Evolutionary conservation across 2,888 invertebrate species (phyloP).

Genomic region (Chalcis sispes): DNA sequence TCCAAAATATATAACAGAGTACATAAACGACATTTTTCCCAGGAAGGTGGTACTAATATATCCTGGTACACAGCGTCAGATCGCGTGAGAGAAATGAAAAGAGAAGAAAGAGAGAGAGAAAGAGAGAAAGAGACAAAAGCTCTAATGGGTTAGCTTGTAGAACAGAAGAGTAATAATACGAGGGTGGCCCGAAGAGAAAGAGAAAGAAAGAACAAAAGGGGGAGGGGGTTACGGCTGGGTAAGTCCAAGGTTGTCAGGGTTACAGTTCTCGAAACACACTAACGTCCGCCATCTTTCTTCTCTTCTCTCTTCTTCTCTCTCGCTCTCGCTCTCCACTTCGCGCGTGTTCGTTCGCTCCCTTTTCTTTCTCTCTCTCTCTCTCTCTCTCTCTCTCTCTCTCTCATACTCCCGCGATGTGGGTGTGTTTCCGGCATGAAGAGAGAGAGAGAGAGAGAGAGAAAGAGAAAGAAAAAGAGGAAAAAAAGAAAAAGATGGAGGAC

Average conservation of each 20-base stretch:
- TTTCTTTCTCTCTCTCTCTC: slow-evolving; percentile 36
- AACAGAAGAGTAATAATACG: too few species aligned
- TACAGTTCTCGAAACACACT: slow-evolving; percentile 75
- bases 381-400: slow-evolving; percentile 36
- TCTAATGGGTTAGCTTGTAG: too few species aligned
- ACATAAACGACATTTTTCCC: too few species aligned
- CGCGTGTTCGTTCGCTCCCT: slow-evolving; percentile 38
- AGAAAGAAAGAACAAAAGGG: neutral
- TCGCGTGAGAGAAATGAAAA: too few species aligned
- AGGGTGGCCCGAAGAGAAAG: neutral
- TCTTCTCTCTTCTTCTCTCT: slow-evolving; percentile 1
- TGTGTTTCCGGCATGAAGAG: slow-evolving; percentile 49
- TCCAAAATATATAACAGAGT: too few species aligned
- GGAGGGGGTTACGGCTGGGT: slow-evolving; percentile 63
- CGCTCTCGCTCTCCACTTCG: slow-evolving; percentile 43
- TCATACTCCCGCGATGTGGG: too few species aligned
- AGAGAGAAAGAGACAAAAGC: neutral
- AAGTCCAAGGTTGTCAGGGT: slow-evolving; percentile 75
- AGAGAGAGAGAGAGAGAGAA: slow-evolving; percentile 9
- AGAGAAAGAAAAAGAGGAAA: neutral
- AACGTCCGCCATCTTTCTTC: slow-evolving; percentile 67
- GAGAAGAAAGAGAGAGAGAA: neutral
- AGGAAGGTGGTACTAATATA: too few species aligned
- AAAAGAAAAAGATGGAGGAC: neutral
- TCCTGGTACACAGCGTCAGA: too few species aligned